Percentiles rank a stretch among this genome's conserved stretches.
Conservation (phyloP, 2,113 vertebrate genomes). For the Bungarus multicinctus region DNA sequence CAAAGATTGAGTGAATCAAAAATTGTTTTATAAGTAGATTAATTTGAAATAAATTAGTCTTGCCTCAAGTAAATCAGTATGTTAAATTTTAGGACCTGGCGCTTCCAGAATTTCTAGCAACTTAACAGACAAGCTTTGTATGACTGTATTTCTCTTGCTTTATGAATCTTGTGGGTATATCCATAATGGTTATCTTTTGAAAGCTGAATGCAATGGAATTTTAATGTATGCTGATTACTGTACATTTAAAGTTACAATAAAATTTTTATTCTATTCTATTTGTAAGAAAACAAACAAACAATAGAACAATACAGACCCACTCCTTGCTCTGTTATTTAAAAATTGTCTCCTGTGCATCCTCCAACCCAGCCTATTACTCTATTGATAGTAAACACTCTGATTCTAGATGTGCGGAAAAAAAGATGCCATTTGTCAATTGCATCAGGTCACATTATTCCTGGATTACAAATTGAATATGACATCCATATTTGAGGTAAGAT, state of each 20-base stretch:
- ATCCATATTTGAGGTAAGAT: not conserved
- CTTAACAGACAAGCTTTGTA: not conserved
- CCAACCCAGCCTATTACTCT: not conserved
- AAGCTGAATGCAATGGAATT: too few species aligned
- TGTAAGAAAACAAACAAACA: not conserved
- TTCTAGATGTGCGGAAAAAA: not conserved
- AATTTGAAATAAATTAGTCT: not conserved
- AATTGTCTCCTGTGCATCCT: not conserved
- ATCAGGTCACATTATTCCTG: not conserved
- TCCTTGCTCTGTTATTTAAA: not conserved
- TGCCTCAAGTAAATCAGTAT: not conserved
- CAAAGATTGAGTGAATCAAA: not conserved
- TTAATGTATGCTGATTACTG: too few species aligned
- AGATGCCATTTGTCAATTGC: not conserved
- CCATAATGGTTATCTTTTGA: too few species aligned
- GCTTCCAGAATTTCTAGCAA: not conserved
- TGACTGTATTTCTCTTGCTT: not conserved
- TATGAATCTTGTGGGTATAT: not conserved
- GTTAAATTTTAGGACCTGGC: not conserved
- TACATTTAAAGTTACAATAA: too few species aligned
- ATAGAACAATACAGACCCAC: not conserved
- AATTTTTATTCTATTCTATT: not conserved
- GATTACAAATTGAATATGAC: not conserved
- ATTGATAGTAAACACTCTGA: not conserved
- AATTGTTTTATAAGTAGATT: not conserved